phyloP scores from a whole-genome alignment of 1,140 invertebrate species.

The Laupala kohalensis region DNA sequence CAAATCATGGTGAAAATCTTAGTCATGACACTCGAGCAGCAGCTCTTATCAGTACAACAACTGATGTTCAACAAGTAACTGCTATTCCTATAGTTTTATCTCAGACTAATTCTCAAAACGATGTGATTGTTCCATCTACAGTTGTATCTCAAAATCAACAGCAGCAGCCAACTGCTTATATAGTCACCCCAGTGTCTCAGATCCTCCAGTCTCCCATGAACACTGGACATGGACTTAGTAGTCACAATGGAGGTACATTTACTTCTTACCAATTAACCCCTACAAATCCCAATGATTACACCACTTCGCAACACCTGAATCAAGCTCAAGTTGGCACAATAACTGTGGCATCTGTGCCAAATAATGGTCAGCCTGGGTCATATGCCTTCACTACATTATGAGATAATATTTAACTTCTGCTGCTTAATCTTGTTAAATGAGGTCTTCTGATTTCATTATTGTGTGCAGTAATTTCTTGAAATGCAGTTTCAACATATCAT shows the following conservation, averaged over 20 bases:
- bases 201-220: constrained; percentile 31
- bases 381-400: constrained; percentile 7
- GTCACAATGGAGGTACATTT: background rate
- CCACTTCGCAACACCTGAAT: constrained; percentile 6
- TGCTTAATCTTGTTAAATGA: no score
- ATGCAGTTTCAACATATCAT: no score
- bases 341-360: constrained; percentile 5
- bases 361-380: background rate
- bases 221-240: background rate
- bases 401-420: background rate
- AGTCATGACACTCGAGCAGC: constrained; percentile 4
- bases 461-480: no score
- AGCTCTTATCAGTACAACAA: constrained; percentile 5
- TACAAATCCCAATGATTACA: background rate
- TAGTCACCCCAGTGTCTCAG: constrained; percentile 45
- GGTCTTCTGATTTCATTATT: no score
- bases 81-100: constrained; percentile 41
- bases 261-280: constrained; percentile 6
- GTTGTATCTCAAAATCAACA: constrained; percentile 18
- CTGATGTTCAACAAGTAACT: constrained; percentile 34
- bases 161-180: constrained; percentile 39
- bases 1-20: background rate
- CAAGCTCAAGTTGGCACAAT: constrained; percentile 1
- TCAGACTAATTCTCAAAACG: constrained; percentile 20
- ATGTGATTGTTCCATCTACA: constrained; percentile 14